Evolutionary conservation across 1,140 invertebrate species (phyloP).

Genomic region (Drosophila oshimai): DNA sequence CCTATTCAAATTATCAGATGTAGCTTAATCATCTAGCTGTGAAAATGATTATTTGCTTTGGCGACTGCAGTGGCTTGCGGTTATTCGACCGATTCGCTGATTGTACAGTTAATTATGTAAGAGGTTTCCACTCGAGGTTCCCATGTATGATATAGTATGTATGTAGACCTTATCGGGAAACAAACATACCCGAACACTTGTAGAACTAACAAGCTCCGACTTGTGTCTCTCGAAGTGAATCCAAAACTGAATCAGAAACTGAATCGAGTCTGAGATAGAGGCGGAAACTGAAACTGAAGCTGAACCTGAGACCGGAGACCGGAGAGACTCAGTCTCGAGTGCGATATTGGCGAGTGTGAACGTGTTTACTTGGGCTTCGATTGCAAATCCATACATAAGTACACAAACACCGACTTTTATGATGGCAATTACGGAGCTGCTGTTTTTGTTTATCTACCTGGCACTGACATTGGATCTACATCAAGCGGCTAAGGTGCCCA

Average conservation of each 20-base stretch:
- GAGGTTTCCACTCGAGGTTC: neutral
- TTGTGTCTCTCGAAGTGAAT: conserved; percentile 10
- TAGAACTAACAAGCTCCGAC: conserved; percentile 26
- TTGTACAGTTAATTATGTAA: conserved; percentile 36
- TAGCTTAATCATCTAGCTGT: too few species aligned
- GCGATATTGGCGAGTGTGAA: conserved; percentile 34
- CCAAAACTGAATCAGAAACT: neutral
- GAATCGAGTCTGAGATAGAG: neutral
- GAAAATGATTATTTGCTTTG: conserved; percentile 1
- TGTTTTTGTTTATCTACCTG: conserved; percentile 18
- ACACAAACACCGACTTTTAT: conserved; percentile 1
- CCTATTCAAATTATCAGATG: neutral
- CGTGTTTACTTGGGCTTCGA: conserved; percentile 35
- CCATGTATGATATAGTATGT: too few species aligned
- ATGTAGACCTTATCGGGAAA: conserved; percentile 6
- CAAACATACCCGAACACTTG: conserved; percentile 11
- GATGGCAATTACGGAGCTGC: conserved; percentile 33
- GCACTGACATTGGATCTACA: conserved; percentile 1
- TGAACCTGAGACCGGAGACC: neutral
- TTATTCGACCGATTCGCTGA: conserved; percentile 19
- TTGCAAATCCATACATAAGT: conserved; percentile 9
- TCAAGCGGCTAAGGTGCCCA: neutral
- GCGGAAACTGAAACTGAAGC: neutral
- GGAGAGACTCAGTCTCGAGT: conserved; percentile 31
- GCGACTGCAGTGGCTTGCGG: conserved; percentile 1